Evolutionary conservation across 2,113 vertebrate genomes (phyloP), one percentile per base, ranked within the genome.

Genomic region (Cyanoramphus novaezelandiae): DNA sequence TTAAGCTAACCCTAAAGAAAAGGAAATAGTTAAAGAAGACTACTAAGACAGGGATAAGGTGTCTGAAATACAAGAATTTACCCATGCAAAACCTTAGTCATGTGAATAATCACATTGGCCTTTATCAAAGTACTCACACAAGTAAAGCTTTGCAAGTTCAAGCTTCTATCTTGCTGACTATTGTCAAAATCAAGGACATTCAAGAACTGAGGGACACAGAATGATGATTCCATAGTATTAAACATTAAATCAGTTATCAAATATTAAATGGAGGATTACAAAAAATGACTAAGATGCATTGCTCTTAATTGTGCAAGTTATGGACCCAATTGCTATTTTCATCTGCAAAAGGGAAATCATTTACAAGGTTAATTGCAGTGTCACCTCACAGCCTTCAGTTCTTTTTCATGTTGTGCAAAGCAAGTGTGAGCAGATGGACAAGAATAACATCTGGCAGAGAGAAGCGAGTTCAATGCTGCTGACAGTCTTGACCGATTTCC

Each of bases 331-430:
- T 88, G 60, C 82, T 92, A 37, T 82, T 92, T 96, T 95, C 87
- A 88, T 96, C 95, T 97, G 80, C 75, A 91, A 96, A 80, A 84
- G 67, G 60, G 86, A 97, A 96, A 96, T 85, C 3, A 96, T 97
- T 97, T 97, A 94, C 92, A 97, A 98, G 97, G 98, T 98, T 98
- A 98, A 97, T 98, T 97, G 92, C 72, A 69, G 50, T 44, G 90
- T 96, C 95, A 96, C 75, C 92, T 97, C 86, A 80, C 37, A 94
- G 90, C 69, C 92, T 86, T 90, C 62, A 96, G 82, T 93, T 96
- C 90, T 97, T 96, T 96, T 95, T 96, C 89, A 90, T 92, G 90
- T 95, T 95, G 85, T 88, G 71, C 72, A 96, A 93, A 95, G 82
- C 93, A 95, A 43, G 13, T 69, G 62, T 76, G 96, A 97, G 95